Evolutionary conservation across 2,888 invertebrate genomes (phyloP).

Genomic region (Malachius bipustulatus): DNA sequence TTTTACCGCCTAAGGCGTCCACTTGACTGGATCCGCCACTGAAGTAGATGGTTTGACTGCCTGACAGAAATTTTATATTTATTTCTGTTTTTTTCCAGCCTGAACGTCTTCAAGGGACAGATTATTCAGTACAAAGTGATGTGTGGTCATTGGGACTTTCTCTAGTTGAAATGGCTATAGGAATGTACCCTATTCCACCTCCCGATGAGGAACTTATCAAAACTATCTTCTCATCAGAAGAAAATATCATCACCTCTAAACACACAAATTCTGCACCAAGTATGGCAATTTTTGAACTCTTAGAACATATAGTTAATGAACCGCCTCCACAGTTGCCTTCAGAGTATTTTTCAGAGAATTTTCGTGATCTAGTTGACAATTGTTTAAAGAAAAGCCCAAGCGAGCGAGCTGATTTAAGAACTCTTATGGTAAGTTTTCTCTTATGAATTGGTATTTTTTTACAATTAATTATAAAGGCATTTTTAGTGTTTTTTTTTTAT

Average conservation of each 20-base stretch:
- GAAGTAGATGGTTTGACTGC: too few relatives aligned
- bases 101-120: conserved; percentile 93
- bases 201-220: conserved; percentile 78
- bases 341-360: conserved; percentile 81
- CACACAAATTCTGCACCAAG: conserved; percentile 70
- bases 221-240: conserved; percentile 65
- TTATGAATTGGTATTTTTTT: too few relatives aligned
- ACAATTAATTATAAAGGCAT: too few relatives aligned
- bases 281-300: conserved; percentile 97
- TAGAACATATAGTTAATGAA: conserved; percentile 98
- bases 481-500: too few relatives aligned
- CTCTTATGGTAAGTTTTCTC: conserved; percentile 64
- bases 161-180: conserved; percentile 96
- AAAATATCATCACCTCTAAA: conserved; percentile 57
- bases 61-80: too few relatives aligned
- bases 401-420: conserved; percentile 90
- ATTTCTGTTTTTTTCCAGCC: too few relatives aligned
- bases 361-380: conserved; percentile 91
- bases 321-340: conserved; percentile 92
- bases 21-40: too few relatives aligned
- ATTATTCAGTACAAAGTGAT: conserved; percentile 96
- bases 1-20: too few relatives aligned
- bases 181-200: conserved; percentile 96
- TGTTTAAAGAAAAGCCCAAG: conserved; percentile 94
- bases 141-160: conserved; percentile 98